These are phyloP conservation scores for Drosophila limbata DNA, from an alignment of 2,888 invertebrate species.

Conservation along the genomic window DNA sequence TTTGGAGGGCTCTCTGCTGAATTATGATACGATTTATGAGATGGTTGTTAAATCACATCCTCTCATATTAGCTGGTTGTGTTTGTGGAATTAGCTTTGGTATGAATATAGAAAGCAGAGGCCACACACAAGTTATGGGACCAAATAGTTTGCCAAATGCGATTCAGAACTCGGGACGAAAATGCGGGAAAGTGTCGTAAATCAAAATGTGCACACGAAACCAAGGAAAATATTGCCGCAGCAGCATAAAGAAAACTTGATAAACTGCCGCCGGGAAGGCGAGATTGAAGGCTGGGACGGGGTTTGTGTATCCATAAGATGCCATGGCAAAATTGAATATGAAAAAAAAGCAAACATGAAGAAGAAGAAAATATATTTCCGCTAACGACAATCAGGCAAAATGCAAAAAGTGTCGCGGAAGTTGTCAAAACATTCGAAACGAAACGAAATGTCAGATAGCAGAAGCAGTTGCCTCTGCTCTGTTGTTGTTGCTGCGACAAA, in stretches of 20 bases:
- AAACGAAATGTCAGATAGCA: conserved; percentile 55
- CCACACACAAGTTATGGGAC: conserved; percentile 12
- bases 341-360: conserved; percentile 22
- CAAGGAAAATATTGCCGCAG: conserved; percentile 39
- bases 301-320: conserved; percentile 34
- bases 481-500: conserved; percentile 27
- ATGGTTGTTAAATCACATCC: conserved; percentile 38
- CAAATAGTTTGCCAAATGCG: conserved; percentile 48
- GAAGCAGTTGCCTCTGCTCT: conserved; percentile 24
- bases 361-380: conserved; percentile 72
- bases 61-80: conserved; percentile 1
- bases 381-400: conserved; percentile 69
- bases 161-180: conserved; percentile 1
- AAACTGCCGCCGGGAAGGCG: conserved; percentile 28
- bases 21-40: conserved; percentile 24
- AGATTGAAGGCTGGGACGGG: background rate
- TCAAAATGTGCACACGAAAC: conserved; percentile 49
- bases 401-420: conserved; percentile 78
- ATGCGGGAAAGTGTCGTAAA: conserved; percentile 50
- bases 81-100: conserved; percentile 10
- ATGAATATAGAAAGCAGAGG: conserved; percentile 5
- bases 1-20: background rate
- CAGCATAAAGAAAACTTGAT: conserved; percentile 48
- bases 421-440: conserved; percentile 75
- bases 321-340: conserved; percentile 47